A percentile compares a stretch with the other conserved stretches of the same genome.
Evolutionary conservation across 2,888 invertebrate species (phyloP).

Genomic region (Leuctra nigra): DNA sequence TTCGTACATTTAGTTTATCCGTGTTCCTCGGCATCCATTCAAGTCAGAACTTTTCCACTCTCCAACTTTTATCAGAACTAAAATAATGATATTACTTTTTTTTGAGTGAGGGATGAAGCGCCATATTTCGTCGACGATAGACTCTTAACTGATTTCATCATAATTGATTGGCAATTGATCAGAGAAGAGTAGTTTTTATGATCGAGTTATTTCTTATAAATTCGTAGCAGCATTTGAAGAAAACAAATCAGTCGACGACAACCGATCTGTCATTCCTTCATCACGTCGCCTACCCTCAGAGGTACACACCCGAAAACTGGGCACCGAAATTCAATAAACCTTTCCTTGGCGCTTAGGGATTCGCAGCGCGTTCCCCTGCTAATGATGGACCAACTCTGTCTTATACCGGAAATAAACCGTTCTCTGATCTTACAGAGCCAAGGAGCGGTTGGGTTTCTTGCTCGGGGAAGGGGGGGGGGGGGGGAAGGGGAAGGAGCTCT

Average conservation of each 20-base stretch:
- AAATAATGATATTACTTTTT: neutral
- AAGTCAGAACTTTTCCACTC: neutral
- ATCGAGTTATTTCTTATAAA: too few species aligned
- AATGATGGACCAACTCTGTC: constrained; percentile 19
- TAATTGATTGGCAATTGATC: too few species aligned
- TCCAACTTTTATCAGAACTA: neutral
- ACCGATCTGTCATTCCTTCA: too few species aligned
- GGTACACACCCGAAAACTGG: neutral
- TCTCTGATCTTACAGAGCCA: constrained; percentile 7
- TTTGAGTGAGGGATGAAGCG: too few species aligned
- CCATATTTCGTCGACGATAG: too few species aligned
- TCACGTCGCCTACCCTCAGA: too few species aligned
- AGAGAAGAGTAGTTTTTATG: too few species aligned
- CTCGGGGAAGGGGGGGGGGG: neutral
- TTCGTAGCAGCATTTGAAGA: too few species aligned
- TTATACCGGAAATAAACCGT: constrained; percentile 22
- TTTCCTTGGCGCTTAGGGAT: constrained; percentile 11
- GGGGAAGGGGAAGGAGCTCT: neutral
- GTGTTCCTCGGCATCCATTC: neutral
- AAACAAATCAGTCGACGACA: too few species aligned
- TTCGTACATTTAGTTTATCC: neutral
- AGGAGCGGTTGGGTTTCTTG: neutral
- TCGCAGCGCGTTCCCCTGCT: constrained; percentile 21
- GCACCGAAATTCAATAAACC: constrained; percentile 23
- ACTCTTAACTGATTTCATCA: too few species aligned